Conservation (phyloP, 2,888 invertebrate genomes). For the Chalcosyrphus nemorum region DNA sequence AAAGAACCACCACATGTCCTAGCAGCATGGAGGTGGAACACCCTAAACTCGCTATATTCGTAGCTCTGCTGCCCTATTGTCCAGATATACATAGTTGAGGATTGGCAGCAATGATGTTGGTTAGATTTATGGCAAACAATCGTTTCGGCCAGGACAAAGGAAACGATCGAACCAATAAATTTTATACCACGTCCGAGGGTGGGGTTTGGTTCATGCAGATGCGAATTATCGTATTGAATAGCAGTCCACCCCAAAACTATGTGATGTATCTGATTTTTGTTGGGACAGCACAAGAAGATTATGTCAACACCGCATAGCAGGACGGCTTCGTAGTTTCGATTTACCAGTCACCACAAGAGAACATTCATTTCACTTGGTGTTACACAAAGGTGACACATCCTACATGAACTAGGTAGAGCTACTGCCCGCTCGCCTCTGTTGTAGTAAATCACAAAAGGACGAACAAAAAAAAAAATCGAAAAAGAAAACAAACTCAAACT, state of each 20-base stretch:
- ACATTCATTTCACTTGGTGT: constrained; percentile 6
- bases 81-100: constrained; percentile 15
- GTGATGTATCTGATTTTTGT: constrained; percentile 32
- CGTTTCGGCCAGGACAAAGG: constrained; percentile 23
- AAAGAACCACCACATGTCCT: constrained; percentile 44
- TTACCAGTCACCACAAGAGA: not conserved
- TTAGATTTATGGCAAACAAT: constrained; percentile 58
- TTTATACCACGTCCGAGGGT: constrained; percentile 26
- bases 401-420: not conserved
- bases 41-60: not conserved
- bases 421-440: not conserved
- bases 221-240: constrained; percentile 46
- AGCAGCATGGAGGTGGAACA: not conserved
- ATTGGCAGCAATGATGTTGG: constrained; percentile 44
- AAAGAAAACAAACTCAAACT: constrained; percentile 9
- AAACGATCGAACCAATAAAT: constrained; percentile 62
- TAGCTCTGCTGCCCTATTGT: constrained; percentile 12
- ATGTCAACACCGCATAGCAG: constrained; percentile 27
- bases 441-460: constrained; percentile 19
- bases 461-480: not conserved
- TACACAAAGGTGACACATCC: constrained; percentile 10
- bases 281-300: constrained; percentile 29
- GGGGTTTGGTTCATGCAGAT: constrained; percentile 37
- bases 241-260: not conserved
- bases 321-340: constrained; percentile 7